Base-by-base conservation (phyloP, 2,113 vertebrate genomes). In the Rhombomys opimus region DNA sequence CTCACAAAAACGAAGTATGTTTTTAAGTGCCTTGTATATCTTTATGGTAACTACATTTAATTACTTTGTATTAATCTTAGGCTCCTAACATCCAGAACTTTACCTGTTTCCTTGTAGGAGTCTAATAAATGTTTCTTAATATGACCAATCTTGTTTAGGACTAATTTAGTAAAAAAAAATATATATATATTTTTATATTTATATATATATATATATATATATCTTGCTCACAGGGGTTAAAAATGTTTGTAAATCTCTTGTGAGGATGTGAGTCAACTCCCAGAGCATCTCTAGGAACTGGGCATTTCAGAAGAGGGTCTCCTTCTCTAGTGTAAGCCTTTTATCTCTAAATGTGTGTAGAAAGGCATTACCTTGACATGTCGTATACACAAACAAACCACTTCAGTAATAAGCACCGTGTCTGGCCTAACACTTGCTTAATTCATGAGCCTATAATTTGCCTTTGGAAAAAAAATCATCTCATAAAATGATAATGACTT, bases 391-490 rank as follows among this genome's bases (percentile, higher is more conserved):
- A 72, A 65, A 91, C 61, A 57, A 94, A 52, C 84, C 77, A 67
- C 22, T 97, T 96, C 77, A 93, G 89, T 95, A 95, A 89, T 75
- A 91, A 96, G 59, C 65, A 88, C 63, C 20, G 4, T 87, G 89
- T 94, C 63, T 95, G 54, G 15, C 46, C 75, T 61, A 95, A 90
- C 82, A 81, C 59, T 95, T 95, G 77, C 90, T 97, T 96, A 94
- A 96, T 93, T 98, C 76, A 87, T 68, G 46, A 91, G 52, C 22
- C 20, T 95, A 38, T 94, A 96, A 94, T 97, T 96, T 97, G 78
- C 13, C 92, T 96, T 97, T 96, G 89, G 73, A 86, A 97, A 91
- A 70, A 95, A 84, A 77, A 77, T 67, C 50, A 91, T 93, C 85
- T 86, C 91, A 96, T 92, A 92, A 93, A 91, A 94, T 87, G 85